Conservation (phyloP, 2,113 vertebrate genomes). For the Planiliza haematocheilus region DNA sequence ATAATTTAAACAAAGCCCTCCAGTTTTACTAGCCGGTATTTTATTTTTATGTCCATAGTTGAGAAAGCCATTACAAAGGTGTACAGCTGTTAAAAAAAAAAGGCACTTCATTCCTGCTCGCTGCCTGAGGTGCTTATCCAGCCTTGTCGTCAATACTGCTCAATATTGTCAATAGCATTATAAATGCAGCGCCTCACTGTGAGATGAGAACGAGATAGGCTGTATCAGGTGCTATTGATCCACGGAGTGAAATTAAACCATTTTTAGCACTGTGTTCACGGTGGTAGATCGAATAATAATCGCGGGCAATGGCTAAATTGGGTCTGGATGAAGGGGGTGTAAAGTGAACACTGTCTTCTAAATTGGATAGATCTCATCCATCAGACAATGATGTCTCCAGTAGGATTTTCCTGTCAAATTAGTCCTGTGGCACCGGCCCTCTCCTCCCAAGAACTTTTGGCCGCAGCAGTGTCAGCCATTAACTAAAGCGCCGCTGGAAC, state of each 20-base stretch:
- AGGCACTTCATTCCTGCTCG: conserved; percentile 38
- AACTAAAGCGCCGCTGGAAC: conserved; percentile 3
- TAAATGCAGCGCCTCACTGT: conserved; percentile 63
- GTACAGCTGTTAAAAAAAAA: conserved; percentile 54
- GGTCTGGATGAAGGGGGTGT: conserved; percentile 47
- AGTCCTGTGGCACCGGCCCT: conserved; percentile 24
- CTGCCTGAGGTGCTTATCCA: conserved; percentile 60
- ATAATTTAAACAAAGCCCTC: conserved; percentile 30
- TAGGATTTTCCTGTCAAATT: conserved; percentile 24
- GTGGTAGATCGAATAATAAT: conserved; percentile 76
- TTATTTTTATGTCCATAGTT: conserved; percentile 49
- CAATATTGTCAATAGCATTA: conserved; percentile 75
- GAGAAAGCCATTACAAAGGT: conserved; percentile 60
- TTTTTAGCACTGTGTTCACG: conserved; percentile 69
- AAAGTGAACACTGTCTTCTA: conserved; percentile 63
- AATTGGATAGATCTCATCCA: conserved; percentile 64
- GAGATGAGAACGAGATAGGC: conserved; percentile 66
- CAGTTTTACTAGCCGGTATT: conserved; percentile 23
- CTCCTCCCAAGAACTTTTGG: conserved; percentile 10
- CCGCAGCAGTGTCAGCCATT: not conserved
- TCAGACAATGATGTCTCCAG: conserved; percentile 45
- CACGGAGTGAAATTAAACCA: conserved; percentile 69
- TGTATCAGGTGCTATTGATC: conserved; percentile 77
- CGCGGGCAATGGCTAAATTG: conserved; percentile 69
- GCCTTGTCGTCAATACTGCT: conserved; percentile 67